Base-by-base conservation (phyloP, 37 sponge, comb jelly and placozoan genomes). In the Aphrocallistes beatrix region DNA sequence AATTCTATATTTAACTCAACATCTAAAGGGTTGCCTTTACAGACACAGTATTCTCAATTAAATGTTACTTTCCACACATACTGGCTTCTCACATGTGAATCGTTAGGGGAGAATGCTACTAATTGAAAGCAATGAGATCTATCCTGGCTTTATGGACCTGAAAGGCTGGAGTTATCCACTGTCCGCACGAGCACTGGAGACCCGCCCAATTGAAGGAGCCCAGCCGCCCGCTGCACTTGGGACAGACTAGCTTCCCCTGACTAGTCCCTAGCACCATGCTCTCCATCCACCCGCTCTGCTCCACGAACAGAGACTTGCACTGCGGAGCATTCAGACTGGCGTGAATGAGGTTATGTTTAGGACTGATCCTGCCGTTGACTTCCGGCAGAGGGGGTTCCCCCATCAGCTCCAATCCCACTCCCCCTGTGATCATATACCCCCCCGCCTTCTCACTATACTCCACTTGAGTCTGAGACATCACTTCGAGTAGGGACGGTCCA, bases 151-250 rank as follows among this genome's bases (percentile, higher is more conserved):
- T 89, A 51, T 91, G 92, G 1, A 91, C 81, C 84, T 98, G 96
- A 49, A 98, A 98, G 47, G 99, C 88, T 37, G 99, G 99, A 0
- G 92, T 92, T 37, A 98, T 85, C 99, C 99, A 98, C 6, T 84
- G 83, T 38, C 96, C 99, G 89, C 99, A 98, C 1, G 94, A 95
- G 48, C 99, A 98, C 87, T 93, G 96, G 23, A 37, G 82, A 88
- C 88, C 95, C 36, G 91, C 81, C 93, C 95, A 94, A 81, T 87
- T 87, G 84, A 90, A 94, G 38, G 91, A 92, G n/a, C 94, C 94
- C 0, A 94, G 83, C 1, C 90, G 51, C 37, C 86, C 82, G 13
- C 37, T n/a, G 40, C 94, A 94, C 89, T 94, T 94, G 0, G 92
- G 94, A 83, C 94, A 94, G 10, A 81, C 23, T 0, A 92, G 32